Evolutionary conservation across 1,140 invertebrate species (phyloP).

Genomic region (Drosophila mayri): DNA sequence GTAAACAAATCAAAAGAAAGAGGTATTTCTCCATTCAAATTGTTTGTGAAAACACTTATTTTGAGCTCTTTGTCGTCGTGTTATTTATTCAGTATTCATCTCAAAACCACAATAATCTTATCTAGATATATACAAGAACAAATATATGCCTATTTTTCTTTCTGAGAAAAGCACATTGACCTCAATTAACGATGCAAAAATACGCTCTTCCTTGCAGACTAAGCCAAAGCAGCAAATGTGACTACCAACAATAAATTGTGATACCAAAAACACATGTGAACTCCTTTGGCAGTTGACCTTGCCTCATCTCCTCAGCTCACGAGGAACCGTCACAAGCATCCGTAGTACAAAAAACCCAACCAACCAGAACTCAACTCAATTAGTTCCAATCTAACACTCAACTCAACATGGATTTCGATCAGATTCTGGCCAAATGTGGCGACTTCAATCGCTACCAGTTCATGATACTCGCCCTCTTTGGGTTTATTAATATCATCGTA

Average conservation of each 20-base stretch:
- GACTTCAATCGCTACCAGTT: slow-evolving; percentile 88
- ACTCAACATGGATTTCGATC: slow-evolving; percentile 86
- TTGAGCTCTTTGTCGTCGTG: slow-evolving; percentile 14
- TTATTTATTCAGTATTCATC: slow-evolving; percentile 6
- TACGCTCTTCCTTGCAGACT: slow-evolving; percentile 36
- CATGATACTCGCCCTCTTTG: slow-evolving; percentile 87
- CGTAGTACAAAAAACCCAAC: slow-evolving; percentile 42
- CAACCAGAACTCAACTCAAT: not conserved
- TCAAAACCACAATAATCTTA: slow-evolving; percentile 13
- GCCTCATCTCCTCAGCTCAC: slow-evolving; percentile 15
- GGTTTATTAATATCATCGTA: slow-evolving; percentile 86
- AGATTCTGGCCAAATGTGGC: slow-evolving; percentile 87
- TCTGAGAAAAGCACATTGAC: slow-evolving; percentile 14
- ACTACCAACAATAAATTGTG: slow-evolving; percentile 51
- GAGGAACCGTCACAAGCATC: slow-evolving; percentile 22
- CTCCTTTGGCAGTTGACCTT: slow-evolving; percentile 13
- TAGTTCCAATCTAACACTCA: slow-evolving; percentile 21
- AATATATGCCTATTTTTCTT: slow-evolving; percentile 5
- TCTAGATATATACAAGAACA: slow-evolving; percentile 11
- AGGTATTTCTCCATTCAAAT: not conserved
- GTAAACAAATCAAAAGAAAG: slow-evolving; percentile 6
- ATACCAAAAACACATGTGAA: slow-evolving; percentile 46
- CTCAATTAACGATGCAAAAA: slow-evolving; percentile 19
- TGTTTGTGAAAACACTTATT: slow-evolving; percentile 6
- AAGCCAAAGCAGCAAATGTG: slow-evolving; percentile 60